Evolutionary conservation across 2,113 vertebrate genomes (phyloP), one percentile per base, ranked within the genome.

Genomic region (Centropristis striata): DNA sequence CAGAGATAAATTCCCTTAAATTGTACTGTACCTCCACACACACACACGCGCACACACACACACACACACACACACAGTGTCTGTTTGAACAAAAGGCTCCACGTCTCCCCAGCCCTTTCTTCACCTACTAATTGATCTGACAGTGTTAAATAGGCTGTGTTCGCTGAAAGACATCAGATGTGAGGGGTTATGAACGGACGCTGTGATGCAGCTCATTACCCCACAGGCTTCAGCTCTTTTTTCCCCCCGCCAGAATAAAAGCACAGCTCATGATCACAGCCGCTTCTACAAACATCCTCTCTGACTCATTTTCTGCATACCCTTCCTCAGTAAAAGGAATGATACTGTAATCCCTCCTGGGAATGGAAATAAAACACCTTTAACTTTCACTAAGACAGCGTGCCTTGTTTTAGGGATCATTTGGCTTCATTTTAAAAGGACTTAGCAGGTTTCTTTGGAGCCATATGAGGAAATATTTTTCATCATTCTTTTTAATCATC

Each of bases 201-300:
- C 90, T 81, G 75, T 86, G 85, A 90, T 84, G 86, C 80, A n/a
- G 79, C 89, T 89, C 88, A 85, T 93, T 92, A 91, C 75, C 84
- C 84, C 23, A 50, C 88, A 69, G 72, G 80, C 75, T 83, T 75
- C 50, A 1, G 46, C 54, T 67, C 50, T 71, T 64, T 37, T n/a
- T 46, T 18, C 8, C 46, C 21, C 53, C 66, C 14, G 32, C 63
- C 78, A 81, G 64, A 66, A 85, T 75, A 82, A 84, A n/a, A 87
- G 63, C 71, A 2, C 73, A 50, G 85, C 78, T 86, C 85, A 1
- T 41, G 83, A 92, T 92, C 87, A 88, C 87, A 90, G 84, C 28
- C 57, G 46, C 42, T 78, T 77, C 57, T 61, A 51, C 82, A 84
- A 85, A 88, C 86, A 83, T 74, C 71, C 66, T 76, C 20, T 53